A percentile compares a stretch with the other conserved stretches of the same genome.
Evolutionary conservation across 2,113 vertebrate species (phyloP).

Genomic region (Aptenodytes forsteri): DNA sequence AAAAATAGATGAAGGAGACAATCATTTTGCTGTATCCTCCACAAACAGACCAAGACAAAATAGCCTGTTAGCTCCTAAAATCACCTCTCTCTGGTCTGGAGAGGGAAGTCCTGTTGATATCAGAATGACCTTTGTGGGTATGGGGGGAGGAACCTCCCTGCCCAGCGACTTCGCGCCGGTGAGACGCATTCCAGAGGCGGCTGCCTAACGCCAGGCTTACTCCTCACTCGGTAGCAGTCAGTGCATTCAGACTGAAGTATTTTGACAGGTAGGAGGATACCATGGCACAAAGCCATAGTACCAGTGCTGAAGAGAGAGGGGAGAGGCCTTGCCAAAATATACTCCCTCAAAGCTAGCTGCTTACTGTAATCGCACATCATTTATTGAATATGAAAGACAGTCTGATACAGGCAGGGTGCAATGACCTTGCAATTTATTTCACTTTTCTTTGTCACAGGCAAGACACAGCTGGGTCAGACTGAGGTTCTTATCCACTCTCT

Average conservation of each 20-base stretch:
- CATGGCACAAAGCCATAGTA: constrained; percentile 58
- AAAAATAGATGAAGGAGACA: neutral
- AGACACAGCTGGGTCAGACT: constrained; percentile 59
- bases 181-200: neutral
- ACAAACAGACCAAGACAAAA: neutral
- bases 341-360: constrained; percentile 65
- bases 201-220: neutral
- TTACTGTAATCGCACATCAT: constrained; percentile 78
- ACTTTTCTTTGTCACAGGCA: constrained; percentile 65
- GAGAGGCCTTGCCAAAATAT: constrained; percentile 55
- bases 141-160: neutral
- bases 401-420: constrained; percentile 55
- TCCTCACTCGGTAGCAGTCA: neutral
- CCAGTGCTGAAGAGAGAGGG: neutral
- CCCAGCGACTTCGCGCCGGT: rapidly evolving
- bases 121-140: neutral
- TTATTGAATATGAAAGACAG: constrained; percentile 78
- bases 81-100: neutral
- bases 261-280: constrained; percentile 64
- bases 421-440: constrained; percentile 77
- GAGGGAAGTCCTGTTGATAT: neutral
- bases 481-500: constrained; percentile 58
- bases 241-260: constrained; percentile 10
- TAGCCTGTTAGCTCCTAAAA: neutral
- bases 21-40: neutral